Evolutionary conservation across 2,113 vertebrate genomes (phyloP), one percentile per base, ranked within the genome.

Genomic region (Jacana jacana): DNA sequence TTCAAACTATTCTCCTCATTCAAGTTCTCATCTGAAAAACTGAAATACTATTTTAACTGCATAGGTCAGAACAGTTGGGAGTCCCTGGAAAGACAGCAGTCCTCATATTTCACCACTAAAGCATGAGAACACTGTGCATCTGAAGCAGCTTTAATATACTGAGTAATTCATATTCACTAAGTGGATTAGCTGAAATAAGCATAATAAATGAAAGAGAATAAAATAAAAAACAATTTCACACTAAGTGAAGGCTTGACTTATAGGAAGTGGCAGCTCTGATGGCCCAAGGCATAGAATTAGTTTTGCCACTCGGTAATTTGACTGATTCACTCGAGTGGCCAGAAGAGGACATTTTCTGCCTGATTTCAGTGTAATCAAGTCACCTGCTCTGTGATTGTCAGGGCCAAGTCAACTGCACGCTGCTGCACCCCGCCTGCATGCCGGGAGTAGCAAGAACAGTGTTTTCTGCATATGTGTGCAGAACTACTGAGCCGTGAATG

Each of bases 271-370:
- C 98, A 98, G 97, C 97, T 98, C 95, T 96, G 97, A 96, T 94
- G 94, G 98, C 98, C 97, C 97, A 96, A 96, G 97, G 98, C 97
- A 91, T 12, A 94, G 96, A 97, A 98, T 98, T 98, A 98, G 97
- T 98, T 98, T 98, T 98, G 98, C 98, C 98, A 98, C 97, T 98
- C 79, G 30, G 97, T 98, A 98, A 98, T 98, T 98, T 98, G 97
- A 97, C 98, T 98, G 98, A 98, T 98, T 98, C 98, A 98, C 98
- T 98, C 61, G 95, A 98, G 96, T 98, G 96, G 97, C 98, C 97
- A 98, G 97, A 97, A 98, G 95, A 98, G 97, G 97, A 98, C 97
- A 98, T 98, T 98, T 98, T 98, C 98, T 98, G 98, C 98, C 97
- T 98, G 97, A 98, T 98, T 98, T 98, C 98, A 97, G 96, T 82